Conservation (phyloP, 1,140 invertebrate genomes). For the Palaemon carinicauda region DNA sequence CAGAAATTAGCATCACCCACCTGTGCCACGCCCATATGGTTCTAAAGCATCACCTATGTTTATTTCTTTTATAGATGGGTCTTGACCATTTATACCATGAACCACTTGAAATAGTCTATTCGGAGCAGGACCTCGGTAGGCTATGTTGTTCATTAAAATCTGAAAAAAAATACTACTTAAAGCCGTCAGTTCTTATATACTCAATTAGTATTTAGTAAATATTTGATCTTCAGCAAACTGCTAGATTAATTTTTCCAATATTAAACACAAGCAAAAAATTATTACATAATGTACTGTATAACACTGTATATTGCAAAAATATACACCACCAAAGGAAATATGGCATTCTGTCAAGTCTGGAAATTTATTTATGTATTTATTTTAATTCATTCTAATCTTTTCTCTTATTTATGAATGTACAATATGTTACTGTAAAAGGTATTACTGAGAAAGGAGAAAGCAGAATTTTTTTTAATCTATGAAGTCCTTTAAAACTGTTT, state of each 20-base stretch:
- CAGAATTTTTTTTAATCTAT: too few relatives aligned
- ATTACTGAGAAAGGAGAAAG: too few relatives aligned
- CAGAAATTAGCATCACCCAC: background rate
- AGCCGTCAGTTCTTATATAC: background rate
- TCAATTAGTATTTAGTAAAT: background rate
- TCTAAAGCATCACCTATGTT: slow-evolving; percentile 17
- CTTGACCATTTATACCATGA: slow-evolving; percentile 12
- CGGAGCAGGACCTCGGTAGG: slow-evolving; percentile 7
- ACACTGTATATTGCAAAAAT: too few relatives aligned
- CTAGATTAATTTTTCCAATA: background rate
- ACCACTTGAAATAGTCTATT: slow-evolving; percentile 12
- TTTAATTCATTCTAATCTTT: too few relatives aligned
- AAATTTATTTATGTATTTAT: too few relatives aligned
- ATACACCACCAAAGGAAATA: too few relatives aligned
- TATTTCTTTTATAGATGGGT: slow-evolving; percentile 20
- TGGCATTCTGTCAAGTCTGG: too few relatives aligned
- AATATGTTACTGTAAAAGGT: too few relatives aligned
- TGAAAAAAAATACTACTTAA: background rate
- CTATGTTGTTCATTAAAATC: slow-evolving; percentile 10
- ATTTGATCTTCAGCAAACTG: background rate
- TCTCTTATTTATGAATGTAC: too few relatives aligned
- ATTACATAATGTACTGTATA: too few relatives aligned
- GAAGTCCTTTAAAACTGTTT: too few relatives aligned
- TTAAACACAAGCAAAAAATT: too few relatives aligned
- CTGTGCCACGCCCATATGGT: background rate